A percentile compares a stretch with the other conserved stretches of the same genome.
Evolutionary conservation across 1,140 invertebrate genomes (phyloP).

Genomic region (Asbolus verrucosus): DNA sequence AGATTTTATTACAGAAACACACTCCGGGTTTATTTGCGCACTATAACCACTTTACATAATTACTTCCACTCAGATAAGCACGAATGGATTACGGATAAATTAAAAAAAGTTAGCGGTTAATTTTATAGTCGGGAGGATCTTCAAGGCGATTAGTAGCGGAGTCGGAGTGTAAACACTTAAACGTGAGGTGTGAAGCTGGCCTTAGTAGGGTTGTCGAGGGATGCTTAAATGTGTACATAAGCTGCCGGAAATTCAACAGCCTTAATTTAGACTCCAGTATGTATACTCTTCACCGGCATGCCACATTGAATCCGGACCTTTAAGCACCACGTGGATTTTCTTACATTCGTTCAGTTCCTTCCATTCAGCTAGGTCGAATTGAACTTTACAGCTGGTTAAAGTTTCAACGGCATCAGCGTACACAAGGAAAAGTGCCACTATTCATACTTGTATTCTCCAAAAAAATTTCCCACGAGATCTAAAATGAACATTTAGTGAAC

Average conservation of each 20-base stretch:
- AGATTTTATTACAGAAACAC: constrained; percentile 7
- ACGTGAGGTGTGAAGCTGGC: constrained; percentile 21
- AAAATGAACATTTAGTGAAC: neutral
- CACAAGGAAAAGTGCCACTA: constrained; percentile 30
- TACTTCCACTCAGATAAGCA: too few species aligned
- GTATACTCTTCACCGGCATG: too few species aligned
- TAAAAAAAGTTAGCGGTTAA: too few species aligned
- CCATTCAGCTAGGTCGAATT: neutral
- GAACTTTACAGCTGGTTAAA: constrained; percentile 4
- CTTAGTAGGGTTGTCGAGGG: constrained; percentile 15
- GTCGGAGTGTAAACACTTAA: constrained; percentile 23
- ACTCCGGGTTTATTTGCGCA: neutral
- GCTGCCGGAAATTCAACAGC: constrained; percentile 9
- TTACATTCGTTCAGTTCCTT: too few species aligned
- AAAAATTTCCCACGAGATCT: neutral
- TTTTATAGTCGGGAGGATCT: neutral
- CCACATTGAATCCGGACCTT: constrained; percentile 12
- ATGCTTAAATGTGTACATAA: constrained; percentile 11
- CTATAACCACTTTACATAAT: constrained; percentile 27
- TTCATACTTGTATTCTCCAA: neutral
- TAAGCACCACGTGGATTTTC: constrained; percentile 12
- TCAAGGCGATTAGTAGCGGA: neutral
- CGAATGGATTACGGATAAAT: neutral
- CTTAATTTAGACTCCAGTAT: constrained; percentile 11
- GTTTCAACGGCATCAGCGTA: constrained; percentile 3